phyloP scores from a whole-genome alignment of 2,888 invertebrate species.

The Patella caerulea region DNA sequence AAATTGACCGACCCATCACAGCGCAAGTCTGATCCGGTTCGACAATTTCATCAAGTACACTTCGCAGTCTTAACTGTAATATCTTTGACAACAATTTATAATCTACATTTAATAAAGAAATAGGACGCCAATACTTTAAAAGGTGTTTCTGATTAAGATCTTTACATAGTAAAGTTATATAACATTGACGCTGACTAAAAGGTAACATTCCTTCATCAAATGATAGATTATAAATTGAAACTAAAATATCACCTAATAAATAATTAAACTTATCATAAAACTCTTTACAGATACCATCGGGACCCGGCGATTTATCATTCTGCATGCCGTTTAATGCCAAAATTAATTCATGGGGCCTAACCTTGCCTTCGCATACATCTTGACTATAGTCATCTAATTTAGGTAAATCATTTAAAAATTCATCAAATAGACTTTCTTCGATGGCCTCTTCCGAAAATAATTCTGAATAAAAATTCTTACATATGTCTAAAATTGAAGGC shows the following conservation, averaged over 20 bases:
- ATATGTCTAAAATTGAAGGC: slow-evolving; percentile 11
- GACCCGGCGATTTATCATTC: slow-evolving; percentile 36
- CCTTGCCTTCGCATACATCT: slow-evolving; percentile 7
- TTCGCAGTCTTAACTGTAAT: slow-evolving; percentile 34
- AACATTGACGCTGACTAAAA: slow-evolving; percentile 20
- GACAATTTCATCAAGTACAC: slow-evolving; percentile 35
- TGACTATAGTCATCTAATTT: not conserved
- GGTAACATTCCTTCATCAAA: slow-evolving; percentile 20
- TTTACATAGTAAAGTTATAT: slow-evolving; percentile 41
- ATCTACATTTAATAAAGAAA: slow-evolving; percentile 43
- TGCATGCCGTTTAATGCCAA: slow-evolving; percentile 29
- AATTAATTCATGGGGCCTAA: slow-evolving; percentile 10
- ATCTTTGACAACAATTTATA: slow-evolving; percentile 45
- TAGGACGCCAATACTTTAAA: slow-evolving; percentile 44
- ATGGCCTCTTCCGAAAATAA: slow-evolving; percentile 19
- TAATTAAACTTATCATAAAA: slow-evolving; percentile 35
- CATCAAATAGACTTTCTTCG: slow-evolving; percentile 8
- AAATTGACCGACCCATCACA: slow-evolving; percentile 39
- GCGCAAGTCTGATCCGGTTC: slow-evolving; percentile 43
- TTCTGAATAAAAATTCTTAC: slow-evolving; percentile 15
- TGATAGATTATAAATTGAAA: slow-evolving; percentile 22
- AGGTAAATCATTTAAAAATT: slow-evolving; percentile 19
- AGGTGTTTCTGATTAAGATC: slow-evolving; percentile 28
- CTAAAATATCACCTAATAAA: slow-evolving; percentile 26
- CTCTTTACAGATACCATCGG: slow-evolving; percentile 41